Percentiles rank a stretch among this genome's conserved stretches.
Conservation (phyloP, 1,140 invertebrate species). For the Drosophila lini region DNA sequence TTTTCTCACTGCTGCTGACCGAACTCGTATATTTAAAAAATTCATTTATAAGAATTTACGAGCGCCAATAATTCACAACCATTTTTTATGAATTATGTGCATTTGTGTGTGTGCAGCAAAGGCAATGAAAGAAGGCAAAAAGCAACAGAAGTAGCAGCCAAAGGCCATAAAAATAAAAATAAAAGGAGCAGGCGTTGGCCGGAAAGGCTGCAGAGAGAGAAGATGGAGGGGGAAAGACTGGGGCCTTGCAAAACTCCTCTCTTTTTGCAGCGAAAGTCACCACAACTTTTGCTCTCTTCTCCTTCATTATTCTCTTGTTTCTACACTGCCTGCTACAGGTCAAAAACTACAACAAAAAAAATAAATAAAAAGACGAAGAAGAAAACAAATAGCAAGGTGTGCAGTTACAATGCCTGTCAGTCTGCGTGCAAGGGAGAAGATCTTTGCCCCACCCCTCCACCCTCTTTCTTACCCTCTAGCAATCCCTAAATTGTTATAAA, state of each 20-base stretch:
- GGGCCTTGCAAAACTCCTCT: slow-evolving; percentile 39
- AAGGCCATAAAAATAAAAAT: slow-evolving; percentile 59
- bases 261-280: slow-evolving; percentile 54
- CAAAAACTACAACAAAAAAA: slow-evolving; percentile 25
- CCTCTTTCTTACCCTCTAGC: slow-evolving; percentile 15
- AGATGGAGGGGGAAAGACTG: not conserved
- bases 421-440: slow-evolving; percentile 11
- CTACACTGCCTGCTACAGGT: slow-evolving; percentile 49
- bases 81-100: slow-evolving; percentile 64
- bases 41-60: slow-evolving; percentile 65
- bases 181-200: slow-evolving; percentile 56
- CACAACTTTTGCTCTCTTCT: slow-evolving; percentile 48
- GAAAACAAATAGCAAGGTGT: slow-evolving; percentile 51
- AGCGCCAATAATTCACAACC: slow-evolving; percentile 62
- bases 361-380: slow-evolving; percentile 10
- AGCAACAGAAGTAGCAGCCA: slow-evolving; percentile 33
- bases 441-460: slow-evolving; percentile 5
- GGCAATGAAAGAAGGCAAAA: slow-evolving; percentile 13
- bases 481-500: slow-evolving; percentile 63
- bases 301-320: slow-evolving; percentile 16
- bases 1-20: slow-evolving; percentile 25
- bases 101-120: slow-evolving; percentile 25
- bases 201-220: slow-evolving; percentile 20
- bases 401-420: slow-evolving; percentile 40
- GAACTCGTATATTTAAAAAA: slow-evolving; percentile 38